Base-by-base conservation (phyloP, 2,797 vertebrate genomes). In the Paguma larvata region DNA sequence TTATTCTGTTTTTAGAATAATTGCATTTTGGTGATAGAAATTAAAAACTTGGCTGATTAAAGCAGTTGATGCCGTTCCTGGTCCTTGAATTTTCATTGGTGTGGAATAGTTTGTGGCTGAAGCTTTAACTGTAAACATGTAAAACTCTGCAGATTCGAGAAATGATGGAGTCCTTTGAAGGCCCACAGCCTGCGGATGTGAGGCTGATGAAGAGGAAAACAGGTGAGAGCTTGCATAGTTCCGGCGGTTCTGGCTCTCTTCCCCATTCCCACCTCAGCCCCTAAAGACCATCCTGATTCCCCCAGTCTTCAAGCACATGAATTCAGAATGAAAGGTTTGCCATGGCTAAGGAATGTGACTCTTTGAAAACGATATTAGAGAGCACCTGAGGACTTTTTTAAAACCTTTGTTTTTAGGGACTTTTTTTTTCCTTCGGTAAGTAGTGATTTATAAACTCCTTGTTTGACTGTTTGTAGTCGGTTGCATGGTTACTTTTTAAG, bases 171-270 rank as follows among this genome's bases (percentile, higher is more conserved):
- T 99, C 99, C 96, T 99, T 99, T 98, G 99, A 99, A 98, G 99
- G 99, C 82, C 99, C 99, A 90, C 99, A 99, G 99, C 99, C 99
- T 98, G 99, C 99, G 94, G 99, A 99, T 98, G 99, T 99, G 98
- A 99, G 99, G 98, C 99, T 99, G 98, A 99, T 99, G 99, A 99
- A 99, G 92, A 99, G 99, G 99, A 99, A 99, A 98, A 99, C 99
- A 99, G 99, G 99, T 99, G 99, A 99, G 99, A 98, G 93, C 98
- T 98, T 98, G 97, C 98, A 98, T 97, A 91, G 98, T 96, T 98
- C 98, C 95, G 98, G 98, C 85, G 86, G 97, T 97, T 98, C 88
- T 90, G 97, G 75, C 79, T 96, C 95, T 98, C 98, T 98, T 98
- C 98, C 98, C 98, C 98, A 9, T 84, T 85, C 94, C 98, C 98